Evolutionary conservation across 1,140 invertebrate genomes (phyloP).

Genomic region (Megalonaias nervosa): DNA sequence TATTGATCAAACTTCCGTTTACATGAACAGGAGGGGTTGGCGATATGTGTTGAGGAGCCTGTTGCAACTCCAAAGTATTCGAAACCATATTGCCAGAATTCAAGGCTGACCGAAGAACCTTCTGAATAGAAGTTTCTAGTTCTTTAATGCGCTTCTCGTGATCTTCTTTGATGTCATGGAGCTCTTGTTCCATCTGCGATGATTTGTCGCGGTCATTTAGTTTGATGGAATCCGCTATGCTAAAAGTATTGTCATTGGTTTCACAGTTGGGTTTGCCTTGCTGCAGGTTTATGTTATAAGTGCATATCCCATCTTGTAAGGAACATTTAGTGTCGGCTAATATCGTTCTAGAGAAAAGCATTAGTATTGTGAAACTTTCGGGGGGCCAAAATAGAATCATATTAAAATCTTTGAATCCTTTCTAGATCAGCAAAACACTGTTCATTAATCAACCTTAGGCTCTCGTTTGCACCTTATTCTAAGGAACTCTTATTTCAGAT

Average conservation of each 20-base stretch:
- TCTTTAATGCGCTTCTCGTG: constrained; percentile 37
- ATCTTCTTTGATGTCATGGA: constrained; percentile 28
- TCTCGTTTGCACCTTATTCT: too few species aligned
- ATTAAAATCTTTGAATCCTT: too few species aligned
- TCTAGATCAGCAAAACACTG: too few species aligned
- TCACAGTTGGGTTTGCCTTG: neutral
- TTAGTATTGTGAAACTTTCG: too few species aligned
- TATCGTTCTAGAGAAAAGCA: too few species aligned
- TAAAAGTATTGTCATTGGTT: neutral
- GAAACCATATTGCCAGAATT: neutral
- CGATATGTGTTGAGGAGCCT: neutral
- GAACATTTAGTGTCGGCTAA: constrained; percentile 6
- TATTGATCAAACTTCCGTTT: neutral
- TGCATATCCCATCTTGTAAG: constrained; percentile 28
- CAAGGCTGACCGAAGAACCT: constrained; percentile 21
- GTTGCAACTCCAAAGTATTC: constrained; percentile 1
- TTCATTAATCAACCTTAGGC: too few species aligned
- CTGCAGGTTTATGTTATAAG: constrained; percentile 26
- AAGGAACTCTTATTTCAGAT: too few species aligned
- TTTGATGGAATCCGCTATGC: constrained; percentile 3
- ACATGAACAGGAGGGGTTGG: neutral
- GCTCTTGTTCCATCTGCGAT: constrained; percentile 25
- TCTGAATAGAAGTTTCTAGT: constrained; percentile 33
- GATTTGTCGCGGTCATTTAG: constrained; percentile 13
- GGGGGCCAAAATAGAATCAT: too few species aligned